Evolutionary conservation across 2,113 vertebrate genomes (phyloP), one percentile per base, ranked within the genome.

Genomic region (Gambusia holbrooki): DNA sequence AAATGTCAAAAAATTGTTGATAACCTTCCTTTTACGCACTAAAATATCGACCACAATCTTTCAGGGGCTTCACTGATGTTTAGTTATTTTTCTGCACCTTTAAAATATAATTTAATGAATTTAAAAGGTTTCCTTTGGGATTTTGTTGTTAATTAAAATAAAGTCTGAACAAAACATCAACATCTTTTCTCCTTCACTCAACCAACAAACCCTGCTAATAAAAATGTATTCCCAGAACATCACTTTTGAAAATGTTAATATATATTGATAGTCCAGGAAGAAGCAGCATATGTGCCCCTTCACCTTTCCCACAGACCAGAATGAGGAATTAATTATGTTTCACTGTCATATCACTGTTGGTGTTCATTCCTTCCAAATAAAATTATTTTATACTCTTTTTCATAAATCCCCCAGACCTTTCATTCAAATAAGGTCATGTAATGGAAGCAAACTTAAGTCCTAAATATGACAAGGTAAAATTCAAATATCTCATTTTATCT

Each of bases 1-100:
- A 48, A 79, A 67, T 15, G 69, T 51, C 71, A 79, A 4, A 73
- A 33, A 66, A 76, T 70, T 65, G 69, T 33, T 79, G 76, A 76
- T 25, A 62, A 51, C 25, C 51, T 58, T 58, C 51, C 25, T 25
- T 54, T n/a, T 22, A 54, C 7, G 7, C 48, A 1, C 9, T 58
- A 25, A 3, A 58, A 58, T 25, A 58, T 58, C 17, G n/a, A n/a
- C 22, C 8, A n/a, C 9, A n/a, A 5, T n/a, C n/a, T 58, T 58
- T n/a, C 51, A 58, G 25, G 51, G 51, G 51, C 51, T 9, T 58
- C 25, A 10, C 2, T n/a, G 51, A 58, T 58, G 25, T n/a, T 58
- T 58, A 58, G 51, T 58, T n/a, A 58, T 58, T 58, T 19, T 48
- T 48, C 5, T 6, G 17, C 45, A 19, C 4, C 45, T 6, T 19